Conservation (phyloP, 1,140 invertebrate genomes). For the Conopomorpha cramerella region DNA sequence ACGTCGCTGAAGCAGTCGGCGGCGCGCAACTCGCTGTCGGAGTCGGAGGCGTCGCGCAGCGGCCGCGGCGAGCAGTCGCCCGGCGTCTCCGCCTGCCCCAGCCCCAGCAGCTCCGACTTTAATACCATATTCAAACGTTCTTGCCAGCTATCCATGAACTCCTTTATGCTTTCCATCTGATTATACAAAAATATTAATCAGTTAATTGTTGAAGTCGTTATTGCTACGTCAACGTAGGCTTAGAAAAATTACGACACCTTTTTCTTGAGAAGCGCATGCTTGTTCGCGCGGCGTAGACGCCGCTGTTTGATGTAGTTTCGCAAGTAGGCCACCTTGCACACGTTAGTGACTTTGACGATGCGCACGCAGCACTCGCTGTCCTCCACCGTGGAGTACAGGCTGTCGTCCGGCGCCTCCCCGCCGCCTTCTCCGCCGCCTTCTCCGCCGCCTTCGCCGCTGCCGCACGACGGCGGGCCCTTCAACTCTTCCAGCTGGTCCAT, state of each 20-base stretch:
- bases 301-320: constrained; percentile 44
- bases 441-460: constrained; percentile 9
- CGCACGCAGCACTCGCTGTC: constrained; percentile 30
- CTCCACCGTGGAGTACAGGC: constrained; percentile 21
- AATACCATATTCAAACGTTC: constrained; percentile 34
- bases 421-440: constrained; percentile 11
- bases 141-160: constrained; percentile 41
- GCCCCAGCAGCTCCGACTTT: constrained; percentile 28
- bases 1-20: constrained; percentile 9
- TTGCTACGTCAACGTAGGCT: no score
- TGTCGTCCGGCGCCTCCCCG: constrained; percentile 14
- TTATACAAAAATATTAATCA: constrained; percentile 6
- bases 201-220: not conserved
- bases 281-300: constrained; percentile 26
- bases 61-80: constrained; percentile 27
- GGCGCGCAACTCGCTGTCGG: constrained; percentile 23
- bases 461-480: constrained; percentile 16
- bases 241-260: no score
- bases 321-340: constrained; percentile 43
- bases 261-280: constrained; percentile 36
- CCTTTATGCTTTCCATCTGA: constrained; percentile 39
- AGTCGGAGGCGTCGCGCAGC: constrained; percentile 17
- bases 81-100: constrained; percentile 31
- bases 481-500: constrained; percentile 29
- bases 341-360: constrained; percentile 45